Base-by-base conservation (phyloP, 2,797 vertebrate genomes). In the Trichosurus vulpecula region DNA sequence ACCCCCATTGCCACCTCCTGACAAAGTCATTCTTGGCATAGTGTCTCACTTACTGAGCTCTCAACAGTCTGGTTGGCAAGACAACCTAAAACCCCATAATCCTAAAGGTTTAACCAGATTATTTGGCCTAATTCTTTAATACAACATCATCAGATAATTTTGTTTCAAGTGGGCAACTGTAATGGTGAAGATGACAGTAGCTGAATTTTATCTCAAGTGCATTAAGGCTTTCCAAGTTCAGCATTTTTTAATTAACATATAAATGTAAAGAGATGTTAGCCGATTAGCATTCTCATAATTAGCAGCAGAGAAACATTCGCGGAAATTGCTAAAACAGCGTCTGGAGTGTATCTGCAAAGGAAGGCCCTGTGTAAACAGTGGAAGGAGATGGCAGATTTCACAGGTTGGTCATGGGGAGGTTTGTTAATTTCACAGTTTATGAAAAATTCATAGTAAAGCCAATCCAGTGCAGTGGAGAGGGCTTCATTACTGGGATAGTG, bases 81-180 rank as follows among this genome's bases (percentile, higher is more conserved):
- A 98, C 95, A 97, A 96, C 91, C 87, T 89, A 92, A 95, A 95
- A 95, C 96, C 95, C 96, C 96, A 97, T 97, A 97, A 97, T 97
- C 97, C 96, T 55, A 56, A 90, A 97, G 97, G 96, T 97, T 98
- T 97, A 98, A 97, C 97, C 97, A 97, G 97, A 98, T 98, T 98
- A 97, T 97, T 97, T 98, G 96, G 97, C 97, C 97, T 98, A 98
- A 98, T 98, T 98, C 97, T 97, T 98, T 98, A 97, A 98, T 97
- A 90, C 97, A 87, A 41, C 92, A 93, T 97, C 96, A 98, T 97
- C 97, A 97, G 97, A 97, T 98, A 98, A 98, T 96, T 97, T 97
- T 53, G 52, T 95, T 97, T 95, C 81, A 58, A 97, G 96, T 58
- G 19, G 93, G 95, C 93, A 96, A 95, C 93, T 93, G 92, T 97